Evolutionary conservation across 2,888 invertebrate genomes (phyloP).

Genomic region (Chalcis sispes): DNA sequence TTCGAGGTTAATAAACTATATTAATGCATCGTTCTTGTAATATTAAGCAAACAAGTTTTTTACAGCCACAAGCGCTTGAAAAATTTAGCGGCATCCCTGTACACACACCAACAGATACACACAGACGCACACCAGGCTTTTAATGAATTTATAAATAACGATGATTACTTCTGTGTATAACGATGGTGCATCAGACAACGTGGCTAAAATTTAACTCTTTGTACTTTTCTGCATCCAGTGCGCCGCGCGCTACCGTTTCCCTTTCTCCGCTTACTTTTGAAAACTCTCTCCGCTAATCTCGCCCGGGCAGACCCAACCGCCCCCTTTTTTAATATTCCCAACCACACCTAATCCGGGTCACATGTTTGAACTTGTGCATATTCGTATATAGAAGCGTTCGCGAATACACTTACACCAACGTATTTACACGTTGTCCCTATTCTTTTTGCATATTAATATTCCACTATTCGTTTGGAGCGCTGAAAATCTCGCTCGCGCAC

Average conservation of each 20-base stretch:
- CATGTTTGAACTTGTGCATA: not conserved
- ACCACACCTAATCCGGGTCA: slow-evolving; percentile 28
- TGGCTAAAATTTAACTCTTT: slow-evolving; percentile 19
- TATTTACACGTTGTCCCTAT: no score
- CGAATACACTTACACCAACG: no score
- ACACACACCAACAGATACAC: no score
- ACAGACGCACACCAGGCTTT: not conserved
- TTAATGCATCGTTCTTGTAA: no score
- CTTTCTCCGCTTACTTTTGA: not conserved
- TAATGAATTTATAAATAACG: not conserved
- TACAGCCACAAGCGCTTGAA: no score
- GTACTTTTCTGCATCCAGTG: no score
- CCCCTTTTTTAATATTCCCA: slow-evolving; percentile 42
- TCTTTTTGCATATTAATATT: slow-evolving; percentile 39
- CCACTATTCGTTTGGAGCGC: not conserved
- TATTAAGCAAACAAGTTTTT: no score
- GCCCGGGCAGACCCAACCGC: not conserved
- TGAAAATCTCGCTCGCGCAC: no score
- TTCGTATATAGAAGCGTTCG: not conserved
- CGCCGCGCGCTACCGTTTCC: not conserved
- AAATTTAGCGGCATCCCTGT: no score
- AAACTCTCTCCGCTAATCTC: not conserved
- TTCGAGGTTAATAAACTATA: no score
- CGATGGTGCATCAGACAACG: no score
- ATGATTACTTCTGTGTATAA: not conserved